These are phyloP conservation scores for Ferrisia virgata DNA, from an alignment of 2,888 invertebrate species.

Conservation along the genomic window DNA sequence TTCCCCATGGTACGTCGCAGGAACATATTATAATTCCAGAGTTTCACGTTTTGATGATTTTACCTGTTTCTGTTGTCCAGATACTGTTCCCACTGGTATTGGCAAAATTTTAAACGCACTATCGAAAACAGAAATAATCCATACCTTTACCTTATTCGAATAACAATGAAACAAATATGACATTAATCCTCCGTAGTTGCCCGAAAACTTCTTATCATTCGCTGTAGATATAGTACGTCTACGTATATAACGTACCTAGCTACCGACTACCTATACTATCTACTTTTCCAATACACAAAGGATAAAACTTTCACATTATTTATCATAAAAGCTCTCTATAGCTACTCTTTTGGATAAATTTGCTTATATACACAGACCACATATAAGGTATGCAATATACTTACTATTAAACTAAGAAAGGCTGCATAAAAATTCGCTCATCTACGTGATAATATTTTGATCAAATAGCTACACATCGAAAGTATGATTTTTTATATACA, in stretches of 20 bases:
- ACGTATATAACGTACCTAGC: too few species aligned
- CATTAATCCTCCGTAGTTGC: constrained; percentile 31
- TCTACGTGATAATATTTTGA: not conserved
- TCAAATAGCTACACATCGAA: too few species aligned
- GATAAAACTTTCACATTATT: constrained; percentile 25
- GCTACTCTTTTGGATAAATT: not conserved
- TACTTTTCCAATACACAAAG: constrained; percentile 22
- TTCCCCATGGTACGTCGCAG: constrained; percentile 6
- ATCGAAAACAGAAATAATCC: constrained; percentile 39
- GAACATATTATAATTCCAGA: constrained; percentile 31
- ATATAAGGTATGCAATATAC: too few species aligned
- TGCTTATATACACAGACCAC: not conserved
- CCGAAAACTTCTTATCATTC: constrained; percentile 8
- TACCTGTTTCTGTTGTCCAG: constrained; percentile 8
- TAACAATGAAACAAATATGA: constrained; percentile 39
- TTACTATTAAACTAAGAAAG: not conserved
- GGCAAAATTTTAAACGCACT: constrained; percentile 36
- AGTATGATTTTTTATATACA: too few species aligned
- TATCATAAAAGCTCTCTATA: not conserved
- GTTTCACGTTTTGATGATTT: constrained; percentile 41
- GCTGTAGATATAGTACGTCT: not conserved
- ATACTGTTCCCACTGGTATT: constrained; percentile 35
- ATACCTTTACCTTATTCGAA: constrained; percentile 39
- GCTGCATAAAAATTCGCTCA: not conserved
- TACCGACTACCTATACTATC: too few species aligned